A percentile compares a stretch with the other conserved stretches of the same genome.
Evolutionary conservation across 2,113 vertebrate species (phyloP).

Genomic region (Tyrannus savana): DNA sequence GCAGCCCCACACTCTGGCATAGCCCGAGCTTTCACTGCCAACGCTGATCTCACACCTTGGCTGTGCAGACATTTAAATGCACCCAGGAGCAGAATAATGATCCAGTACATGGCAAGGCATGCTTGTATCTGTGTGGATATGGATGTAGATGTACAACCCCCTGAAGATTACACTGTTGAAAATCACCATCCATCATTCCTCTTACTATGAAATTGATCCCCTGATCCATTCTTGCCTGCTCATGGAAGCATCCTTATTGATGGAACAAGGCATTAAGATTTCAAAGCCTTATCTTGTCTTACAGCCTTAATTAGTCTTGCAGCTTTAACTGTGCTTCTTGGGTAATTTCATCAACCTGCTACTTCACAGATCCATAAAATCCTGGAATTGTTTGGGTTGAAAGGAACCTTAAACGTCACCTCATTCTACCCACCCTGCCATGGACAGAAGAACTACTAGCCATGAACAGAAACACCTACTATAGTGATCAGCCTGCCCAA

Average conservation of each 20-base stretch:
- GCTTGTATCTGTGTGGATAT: neutral
- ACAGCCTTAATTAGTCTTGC: neutral
- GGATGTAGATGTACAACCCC: neutral
- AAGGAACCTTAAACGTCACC: neutral
- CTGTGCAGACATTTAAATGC: neutral
- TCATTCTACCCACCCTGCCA: neutral
- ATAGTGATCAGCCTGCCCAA: neutral
- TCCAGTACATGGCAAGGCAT: neutral
- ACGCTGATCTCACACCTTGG: neutral
- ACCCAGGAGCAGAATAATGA: neutral
- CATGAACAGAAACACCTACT: neutral
- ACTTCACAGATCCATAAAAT: neutral
- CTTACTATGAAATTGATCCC: neutral
- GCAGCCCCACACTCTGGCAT: neutral
- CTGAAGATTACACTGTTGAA: neutral
- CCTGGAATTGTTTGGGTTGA: neutral
- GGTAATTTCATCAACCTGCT: neutral
- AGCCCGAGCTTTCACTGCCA: neutral
- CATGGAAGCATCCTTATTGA: neutral
- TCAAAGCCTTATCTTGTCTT: slow-evolving; percentile 42
- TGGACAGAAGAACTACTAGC: neutral
- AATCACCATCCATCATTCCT: neutral
- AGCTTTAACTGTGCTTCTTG: neutral
- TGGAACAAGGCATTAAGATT: slow-evolving; percentile 27
- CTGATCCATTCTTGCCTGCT: slow-evolving; percentile 12